Base-by-base conservation (phyloP, 2,797 vertebrate genomes). In the Prionace glauca region DNA sequence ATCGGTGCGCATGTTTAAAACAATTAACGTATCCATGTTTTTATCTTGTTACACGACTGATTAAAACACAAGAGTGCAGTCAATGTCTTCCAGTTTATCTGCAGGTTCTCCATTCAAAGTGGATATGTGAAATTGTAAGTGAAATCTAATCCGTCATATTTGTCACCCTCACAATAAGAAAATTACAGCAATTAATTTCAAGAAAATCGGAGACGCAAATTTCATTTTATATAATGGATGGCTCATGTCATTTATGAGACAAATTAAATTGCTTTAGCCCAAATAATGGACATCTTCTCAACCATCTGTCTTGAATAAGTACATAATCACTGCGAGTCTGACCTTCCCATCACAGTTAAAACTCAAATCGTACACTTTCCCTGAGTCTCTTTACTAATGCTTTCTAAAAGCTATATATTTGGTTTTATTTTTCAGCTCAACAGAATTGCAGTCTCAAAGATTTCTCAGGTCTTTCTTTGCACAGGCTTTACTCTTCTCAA, bases 131-230 rank as follows among this genome's bases (percentile, higher is more conserved):
- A 65, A 79, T 95, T 11, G 26, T 79, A 36, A 79, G 95, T 81
- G 95, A 56, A 84, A 95, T 81, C 36, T 62, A 84, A 95, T 95
- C 77, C 3, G 22, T 95, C 95, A 95, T 56, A 77, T 90, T 91
- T 88, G 36, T 95, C 86, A 72, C 67, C 86, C 72, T 91, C 95
- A 88, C 65, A 71, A 86, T 50, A 45, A 90, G 29, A 72, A 56
- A 95, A 91, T 95, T 88, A 72, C 29, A 56, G 67, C 81, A 72
- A 90, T 92, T 95, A 74, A 91, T 95, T 74, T 92, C 45, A 65
- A 74, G 65, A 26, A n/a, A n/a, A 62, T 92, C 71, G 93, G 74
- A 60, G 67, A 32, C 36, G 0, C 71, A 95, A 56, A 95, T 95
- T 77, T 92, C 60, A 95, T 93, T 88, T 88, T 69, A 36, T 26